Percentiles rank a stretch among this genome's conserved stretches.
Evolutionary conservation across 2,888 invertebrate species (phyloP).

Genomic region (Pogonocherus hispidulus): DNA sequence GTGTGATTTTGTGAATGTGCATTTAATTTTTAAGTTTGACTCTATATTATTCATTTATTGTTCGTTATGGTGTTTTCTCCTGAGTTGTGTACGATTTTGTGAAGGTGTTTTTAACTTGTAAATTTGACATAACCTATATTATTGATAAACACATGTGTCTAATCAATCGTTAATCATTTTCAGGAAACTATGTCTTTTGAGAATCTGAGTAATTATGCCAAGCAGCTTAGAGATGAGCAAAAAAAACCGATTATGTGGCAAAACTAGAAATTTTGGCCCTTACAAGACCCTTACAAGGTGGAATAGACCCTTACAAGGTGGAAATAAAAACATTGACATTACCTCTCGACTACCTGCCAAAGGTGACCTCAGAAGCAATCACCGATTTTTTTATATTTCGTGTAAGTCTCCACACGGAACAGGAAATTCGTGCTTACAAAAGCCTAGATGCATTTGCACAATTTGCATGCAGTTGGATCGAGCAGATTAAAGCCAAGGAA

Average conservation of each 20-base stretch:
- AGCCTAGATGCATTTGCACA: background rate
- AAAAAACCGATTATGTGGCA: background rate
- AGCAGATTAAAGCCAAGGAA: background rate
- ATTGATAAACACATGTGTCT: background rate
- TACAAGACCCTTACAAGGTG: too few species aligned
- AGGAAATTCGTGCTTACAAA: constrained; percentile 25
- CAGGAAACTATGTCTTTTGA: background rate
- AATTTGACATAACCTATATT: background rate
- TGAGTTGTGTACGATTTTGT: too few species aligned
- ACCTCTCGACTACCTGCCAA: background rate
- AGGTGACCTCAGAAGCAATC: background rate
- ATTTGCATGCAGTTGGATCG: background rate
- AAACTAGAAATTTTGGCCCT: background rate
- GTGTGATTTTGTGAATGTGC: too few species aligned
- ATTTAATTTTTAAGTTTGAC: too few species aligned
- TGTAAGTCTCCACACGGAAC: constrained; percentile 9
- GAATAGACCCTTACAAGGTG: background rate
- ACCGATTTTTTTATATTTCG: constrained; percentile 9
- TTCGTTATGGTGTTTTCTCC: too few species aligned
- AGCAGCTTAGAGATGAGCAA: background rate
- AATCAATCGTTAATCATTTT: background rate
- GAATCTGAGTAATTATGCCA: background rate
- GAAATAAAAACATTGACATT: background rate
- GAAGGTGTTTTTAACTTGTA: background rate
- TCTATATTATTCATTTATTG: too few species aligned